These are phyloP conservation scores for Troilus luridus DNA, from an alignment of 2,888 invertebrate genomes.

Conservation along the genomic window DNA sequence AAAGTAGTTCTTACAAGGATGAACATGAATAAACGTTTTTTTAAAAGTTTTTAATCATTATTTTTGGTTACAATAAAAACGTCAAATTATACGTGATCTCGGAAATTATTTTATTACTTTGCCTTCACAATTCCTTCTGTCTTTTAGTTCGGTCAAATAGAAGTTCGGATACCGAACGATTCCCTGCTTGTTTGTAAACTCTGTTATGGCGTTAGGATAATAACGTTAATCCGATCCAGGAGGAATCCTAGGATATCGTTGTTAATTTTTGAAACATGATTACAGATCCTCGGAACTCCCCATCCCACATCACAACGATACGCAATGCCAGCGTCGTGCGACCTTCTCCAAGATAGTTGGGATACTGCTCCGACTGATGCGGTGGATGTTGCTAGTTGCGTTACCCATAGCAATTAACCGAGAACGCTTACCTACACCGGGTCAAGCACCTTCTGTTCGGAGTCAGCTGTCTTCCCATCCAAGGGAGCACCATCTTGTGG, in stretches of 20 bases:
- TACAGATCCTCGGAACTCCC: not conserved
- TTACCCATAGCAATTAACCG: conserved; percentile 38
- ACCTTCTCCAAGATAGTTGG: conserved; percentile 22
- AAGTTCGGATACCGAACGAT: too few relatives aligned
- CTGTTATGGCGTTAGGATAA: too few relatives aligned
- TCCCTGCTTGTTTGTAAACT: too few relatives aligned
- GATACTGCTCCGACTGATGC: not conserved
- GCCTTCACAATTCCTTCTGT: too few relatives aligned
- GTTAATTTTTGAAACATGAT: conserved; percentile 20
- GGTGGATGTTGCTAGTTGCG: conserved; percentile 31
- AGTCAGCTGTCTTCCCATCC: conserved; percentile 39
- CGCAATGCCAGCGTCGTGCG: not conserved
- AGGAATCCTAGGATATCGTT: not conserved
- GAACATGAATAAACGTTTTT: too few relatives aligned
- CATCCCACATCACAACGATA: not conserved
- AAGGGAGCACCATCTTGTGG: conserved; percentile 14
- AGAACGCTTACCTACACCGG: conserved; percentile 19
- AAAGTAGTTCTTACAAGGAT: too few relatives aligned
- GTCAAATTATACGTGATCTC: too few relatives aligned
- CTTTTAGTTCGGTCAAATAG: too few relatives aligned
- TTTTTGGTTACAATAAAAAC: too few relatives aligned
- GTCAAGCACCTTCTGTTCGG: conserved; percentile 35
- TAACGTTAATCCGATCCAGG: not conserved
- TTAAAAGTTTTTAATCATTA: too few relatives aligned
- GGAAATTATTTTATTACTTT: too few relatives aligned